Conservation (phyloP, 1,140 invertebrate genomes). For the Parasteatoda tepidariorum region DNA sequence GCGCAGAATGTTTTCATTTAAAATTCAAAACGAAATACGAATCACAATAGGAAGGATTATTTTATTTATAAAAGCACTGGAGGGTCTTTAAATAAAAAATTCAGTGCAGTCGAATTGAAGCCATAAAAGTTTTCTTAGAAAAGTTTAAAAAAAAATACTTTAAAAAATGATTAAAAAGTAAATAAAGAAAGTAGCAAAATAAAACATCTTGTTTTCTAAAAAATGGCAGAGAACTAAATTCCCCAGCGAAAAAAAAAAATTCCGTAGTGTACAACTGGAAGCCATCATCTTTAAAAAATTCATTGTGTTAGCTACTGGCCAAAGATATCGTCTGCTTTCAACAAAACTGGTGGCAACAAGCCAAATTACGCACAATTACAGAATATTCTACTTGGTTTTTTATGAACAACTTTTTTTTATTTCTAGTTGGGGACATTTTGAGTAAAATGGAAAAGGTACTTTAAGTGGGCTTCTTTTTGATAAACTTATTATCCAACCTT, state of each 20-base stretch:
- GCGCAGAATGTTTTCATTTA: too few species aligned
- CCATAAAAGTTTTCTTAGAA: slow-evolving; percentile 1
- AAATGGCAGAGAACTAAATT: slow-evolving; percentile 39
- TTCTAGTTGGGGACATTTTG: slow-evolving; percentile 9
- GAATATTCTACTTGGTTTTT: slow-evolving; percentile 15
- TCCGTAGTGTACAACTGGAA: slow-evolving; percentile 19
- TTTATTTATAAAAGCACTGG: too few species aligned
- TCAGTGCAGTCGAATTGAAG: slow-evolving; percentile 14
- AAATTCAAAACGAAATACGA: too few species aligned
- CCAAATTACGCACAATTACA: slow-evolving; percentile 58
- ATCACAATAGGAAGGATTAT: too few species aligned
- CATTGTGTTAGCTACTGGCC: slow-evolving; percentile 12
- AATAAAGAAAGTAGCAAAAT: slow-evolving; percentile 21
- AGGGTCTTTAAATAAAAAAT: neutral
- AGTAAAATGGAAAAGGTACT: slow-evolving; percentile 39
- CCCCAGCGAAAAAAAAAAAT: neutral
- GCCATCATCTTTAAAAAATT: slow-evolving; percentile 34
- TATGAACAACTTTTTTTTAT: slow-evolving; percentile 28
- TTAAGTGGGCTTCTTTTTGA: slow-evolving; percentile 44
- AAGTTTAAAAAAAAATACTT: neutral
- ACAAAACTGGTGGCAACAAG: slow-evolving; percentile 51
- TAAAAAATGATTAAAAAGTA: neutral
- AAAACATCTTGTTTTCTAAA: slow-evolving; percentile 34
- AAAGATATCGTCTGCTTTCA: slow-evolving; percentile 41
- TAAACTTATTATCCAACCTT: slow-evolving; percentile 51